Evolutionary conservation across 2,113 vertebrate species (phyloP).

Genomic region (Neolamprologus devosi): DNA sequence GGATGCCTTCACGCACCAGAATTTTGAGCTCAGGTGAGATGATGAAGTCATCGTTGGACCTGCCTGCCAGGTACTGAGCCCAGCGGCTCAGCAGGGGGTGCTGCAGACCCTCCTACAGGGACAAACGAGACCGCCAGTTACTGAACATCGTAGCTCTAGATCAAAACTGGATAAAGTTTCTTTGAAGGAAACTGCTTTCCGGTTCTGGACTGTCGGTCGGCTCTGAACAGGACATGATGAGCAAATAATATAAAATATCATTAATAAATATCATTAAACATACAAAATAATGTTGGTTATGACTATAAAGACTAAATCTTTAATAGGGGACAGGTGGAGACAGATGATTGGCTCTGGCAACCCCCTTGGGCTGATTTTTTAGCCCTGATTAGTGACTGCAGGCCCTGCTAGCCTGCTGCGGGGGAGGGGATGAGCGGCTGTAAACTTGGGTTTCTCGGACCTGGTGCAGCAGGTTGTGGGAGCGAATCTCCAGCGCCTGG

Average conservation of each 20-base stretch:
- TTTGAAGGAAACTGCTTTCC: not conserved
- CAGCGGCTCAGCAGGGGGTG: slow-evolving; percentile 76
- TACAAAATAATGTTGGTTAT: not conserved
- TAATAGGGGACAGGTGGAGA: not conserved
- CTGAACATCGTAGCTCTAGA: not conserved
- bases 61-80: slow-evolving; percentile 73
- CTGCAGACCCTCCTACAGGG: slow-evolving; percentile 68
- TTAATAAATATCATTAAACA: not conserved
- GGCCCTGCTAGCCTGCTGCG: not conserved
- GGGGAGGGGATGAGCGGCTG: not conserved
- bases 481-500: slow-evolving; percentile 86
- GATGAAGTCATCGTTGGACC: slow-evolving; percentile 56
- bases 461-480: slow-evolving; percentile 76
- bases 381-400: not conserved
- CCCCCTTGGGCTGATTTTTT: not conserved
- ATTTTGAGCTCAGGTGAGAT: slow-evolving; percentile 75
- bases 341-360: not conserved
- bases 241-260: not conserved
- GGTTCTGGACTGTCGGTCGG: fast-evolving
- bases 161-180: not conserved
- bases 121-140: not conserved
- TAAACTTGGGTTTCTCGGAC: not conserved
- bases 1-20: slow-evolving; percentile 81
- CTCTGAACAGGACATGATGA: not conserved
- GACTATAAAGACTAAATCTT: not conserved